A percentile compares a stretch with the other conserved stretches of the same genome.
Conservation (phyloP, 1,140 invertebrate genomes). For the Trichoplusia ni region DNA sequence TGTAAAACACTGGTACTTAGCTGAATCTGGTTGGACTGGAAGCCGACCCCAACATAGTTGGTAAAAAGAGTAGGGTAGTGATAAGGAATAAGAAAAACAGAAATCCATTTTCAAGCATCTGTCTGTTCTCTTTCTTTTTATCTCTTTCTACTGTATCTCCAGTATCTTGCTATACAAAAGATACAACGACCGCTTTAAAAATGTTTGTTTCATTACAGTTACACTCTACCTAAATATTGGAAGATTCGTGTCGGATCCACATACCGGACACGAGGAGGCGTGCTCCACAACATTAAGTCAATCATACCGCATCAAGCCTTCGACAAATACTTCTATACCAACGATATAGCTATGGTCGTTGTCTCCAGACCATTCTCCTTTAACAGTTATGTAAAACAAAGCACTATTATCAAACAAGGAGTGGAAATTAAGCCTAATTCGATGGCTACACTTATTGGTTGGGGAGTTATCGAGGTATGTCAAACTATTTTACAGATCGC, state of each 20-base stretch:
- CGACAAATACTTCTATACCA: slow-evolving; percentile 63
- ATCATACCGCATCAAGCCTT: slow-evolving; percentile 64
- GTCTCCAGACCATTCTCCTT: slow-evolving; percentile 54
- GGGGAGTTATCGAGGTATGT: slow-evolving; percentile 66
- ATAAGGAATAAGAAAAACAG: too few relatives aligned
- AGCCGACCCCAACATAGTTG: too few relatives aligned
- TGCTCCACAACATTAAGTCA: slow-evolving; percentile 56
- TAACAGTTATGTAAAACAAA: slow-evolving; percentile 55
- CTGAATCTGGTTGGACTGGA: too few relatives aligned
- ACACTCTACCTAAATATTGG: slow-evolving; percentile 61
- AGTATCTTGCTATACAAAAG: too few relatives aligned
- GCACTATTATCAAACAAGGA: slow-evolving; percentile 58
- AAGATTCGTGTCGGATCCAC: slow-evolving; percentile 66
- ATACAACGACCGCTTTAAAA: not conserved
- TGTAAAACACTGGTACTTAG: too few relatives aligned
- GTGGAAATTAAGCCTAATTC: slow-evolving; percentile 55
- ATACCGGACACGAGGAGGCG: slow-evolving; percentile 58
- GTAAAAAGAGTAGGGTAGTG: too few relatives aligned
- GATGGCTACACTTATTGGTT: slow-evolving; percentile 58
- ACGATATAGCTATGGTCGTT: slow-evolving; percentile 65
- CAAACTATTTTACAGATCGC: too few relatives aligned
- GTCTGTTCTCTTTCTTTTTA: not conserved
- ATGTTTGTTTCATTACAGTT: slow-evolving; percentile 48
- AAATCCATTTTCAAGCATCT: too few relatives aligned
- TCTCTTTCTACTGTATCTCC: too few relatives aligned